These are phyloP conservation scores for Bombylius discolor DNA, from an alignment of 2,888 invertebrate species.

Conservation along the genomic window DNA sequence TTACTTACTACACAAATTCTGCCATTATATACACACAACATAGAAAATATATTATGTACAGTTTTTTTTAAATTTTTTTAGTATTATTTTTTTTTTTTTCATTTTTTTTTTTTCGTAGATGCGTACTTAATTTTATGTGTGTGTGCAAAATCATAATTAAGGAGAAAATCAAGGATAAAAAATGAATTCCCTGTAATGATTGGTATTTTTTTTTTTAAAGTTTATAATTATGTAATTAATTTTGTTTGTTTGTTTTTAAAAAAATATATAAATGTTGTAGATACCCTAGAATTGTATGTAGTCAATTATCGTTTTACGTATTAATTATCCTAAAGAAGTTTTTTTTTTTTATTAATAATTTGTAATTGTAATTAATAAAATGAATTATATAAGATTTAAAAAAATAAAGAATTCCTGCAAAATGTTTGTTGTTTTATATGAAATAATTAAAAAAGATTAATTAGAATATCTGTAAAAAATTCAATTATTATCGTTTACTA, in stretches of 20 bases:
- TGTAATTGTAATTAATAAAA: too few relatives aligned
- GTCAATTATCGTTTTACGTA: too few relatives aligned
- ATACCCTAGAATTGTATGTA: too few relatives aligned
- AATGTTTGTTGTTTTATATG: not conserved
- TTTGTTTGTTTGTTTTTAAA: not conserved
- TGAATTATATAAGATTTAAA: too few relatives aligned
- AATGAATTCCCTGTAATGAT: conserved; percentile 6
- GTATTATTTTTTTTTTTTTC: too few relatives aligned
- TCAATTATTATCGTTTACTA: conserved; percentile 1
- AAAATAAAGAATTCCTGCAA: conserved; percentile 1
- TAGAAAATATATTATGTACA: conserved; percentile 2
- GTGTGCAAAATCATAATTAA: conserved; percentile 2
- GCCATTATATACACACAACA: not conserved
- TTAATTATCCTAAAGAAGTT: not conserved
- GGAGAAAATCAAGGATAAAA: conserved; percentile 2
- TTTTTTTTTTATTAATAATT: too few relatives aligned
- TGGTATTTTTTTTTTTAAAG: not conserved
- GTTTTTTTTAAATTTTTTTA: not conserved
- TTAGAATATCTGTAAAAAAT: conserved; percentile 9
- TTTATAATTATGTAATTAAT: not conserved
- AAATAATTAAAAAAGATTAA: not conserved
- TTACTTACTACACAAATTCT: conserved; percentile 3
- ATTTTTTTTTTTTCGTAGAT: too few relatives aligned
- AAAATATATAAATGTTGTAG: not conserved
- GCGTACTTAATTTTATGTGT: not conserved